These are phyloP conservation scores for Muricea muricata DNA, from an alignment of 92 coral and sea anemone species.

Conservation along the genomic window DNA sequence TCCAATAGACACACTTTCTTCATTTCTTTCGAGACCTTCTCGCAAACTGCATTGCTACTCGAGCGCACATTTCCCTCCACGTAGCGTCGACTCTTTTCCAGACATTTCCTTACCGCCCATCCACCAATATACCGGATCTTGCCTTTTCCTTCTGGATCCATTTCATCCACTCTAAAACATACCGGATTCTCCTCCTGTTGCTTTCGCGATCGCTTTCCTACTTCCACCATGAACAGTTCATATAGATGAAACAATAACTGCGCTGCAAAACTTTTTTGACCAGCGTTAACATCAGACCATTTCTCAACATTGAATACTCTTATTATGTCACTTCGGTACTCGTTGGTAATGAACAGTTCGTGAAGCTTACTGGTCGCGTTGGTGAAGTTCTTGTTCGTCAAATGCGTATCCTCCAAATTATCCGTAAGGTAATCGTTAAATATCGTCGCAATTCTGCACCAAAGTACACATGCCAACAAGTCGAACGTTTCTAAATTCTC, in stretches of 20 bases:
- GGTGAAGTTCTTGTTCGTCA: neutral
- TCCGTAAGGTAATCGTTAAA: no score
- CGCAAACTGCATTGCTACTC: neutral
- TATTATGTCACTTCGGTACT: neutral
- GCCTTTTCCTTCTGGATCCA: slow-evolving; percentile 53
- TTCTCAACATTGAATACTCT: neutral
- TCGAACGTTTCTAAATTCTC: neutral
- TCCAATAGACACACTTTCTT: neutral
- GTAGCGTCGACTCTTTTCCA: neutral
- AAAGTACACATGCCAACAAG: neutral
- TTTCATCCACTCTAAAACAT: slow-evolving; percentile 9
- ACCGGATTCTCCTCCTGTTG: neutral
- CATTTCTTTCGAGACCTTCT: neutral
- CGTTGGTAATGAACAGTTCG: neutral
- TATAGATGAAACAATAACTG: neutral
- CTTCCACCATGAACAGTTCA: no score
- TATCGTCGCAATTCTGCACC: no score
- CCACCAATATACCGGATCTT: slow-evolving; percentile 71
- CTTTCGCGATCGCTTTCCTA: neutral
- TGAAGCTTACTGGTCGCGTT: neutral
- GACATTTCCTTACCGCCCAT: slow-evolving; percentile 53
- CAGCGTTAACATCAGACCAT: neutral
- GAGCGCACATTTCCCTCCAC: slow-evolving; percentile 9
- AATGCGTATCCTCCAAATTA: neutral
- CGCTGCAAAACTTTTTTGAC: neutral